A percentile compares a stretch with the other conserved stretches of the same genome.
Evolutionary conservation across 2,797 vertebrate genomes (phyloP).

Genomic region (Phrynocephalus forsythii): DNA sequence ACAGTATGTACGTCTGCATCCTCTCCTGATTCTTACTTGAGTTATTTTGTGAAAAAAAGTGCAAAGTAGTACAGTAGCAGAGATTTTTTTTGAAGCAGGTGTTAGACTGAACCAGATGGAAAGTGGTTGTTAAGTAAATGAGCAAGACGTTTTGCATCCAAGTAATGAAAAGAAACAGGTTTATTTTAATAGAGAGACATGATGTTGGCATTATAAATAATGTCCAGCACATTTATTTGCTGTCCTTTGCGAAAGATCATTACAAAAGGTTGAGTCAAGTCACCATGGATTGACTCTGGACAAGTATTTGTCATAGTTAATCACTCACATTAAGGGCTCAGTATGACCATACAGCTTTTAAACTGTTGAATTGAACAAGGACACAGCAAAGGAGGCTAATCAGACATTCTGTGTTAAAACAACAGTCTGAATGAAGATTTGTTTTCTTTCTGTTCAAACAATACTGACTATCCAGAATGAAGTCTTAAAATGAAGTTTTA

Average conservation of each 20-base stretch:
- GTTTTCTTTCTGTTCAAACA: not conserved
- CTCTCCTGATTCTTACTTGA: conserved; percentile 25
- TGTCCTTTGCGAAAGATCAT: not conserved
- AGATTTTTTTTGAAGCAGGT: not conserved
- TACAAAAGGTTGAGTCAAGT: not conserved
- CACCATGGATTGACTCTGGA: not conserved
- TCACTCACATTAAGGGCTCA: too few species aligned
- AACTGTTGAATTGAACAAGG: not conserved
- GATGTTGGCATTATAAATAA: not conserved
- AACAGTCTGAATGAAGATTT: not conserved
- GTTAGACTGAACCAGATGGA: not conserved
- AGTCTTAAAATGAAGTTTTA: not conserved
- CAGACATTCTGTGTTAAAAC: not conserved
- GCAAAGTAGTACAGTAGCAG: conserved; percentile 21
- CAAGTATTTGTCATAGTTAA: not conserved
- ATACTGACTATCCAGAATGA: not conserved
- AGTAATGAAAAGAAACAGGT: not conserved
- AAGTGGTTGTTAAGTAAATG: rapidly evolving
- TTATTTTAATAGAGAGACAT: not conserved
- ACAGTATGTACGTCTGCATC: not conserved
- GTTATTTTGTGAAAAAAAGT: conserved; percentile 16
- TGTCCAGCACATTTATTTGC: not conserved
- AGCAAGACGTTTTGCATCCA: conserved; percentile 1
- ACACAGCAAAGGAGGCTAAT: not conserved
- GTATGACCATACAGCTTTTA: not conserved